These are phyloP conservation scores for Lethocerus indicus DNA, from an alignment of 1,140 invertebrate species.

Conservation along the genomic window DNA sequence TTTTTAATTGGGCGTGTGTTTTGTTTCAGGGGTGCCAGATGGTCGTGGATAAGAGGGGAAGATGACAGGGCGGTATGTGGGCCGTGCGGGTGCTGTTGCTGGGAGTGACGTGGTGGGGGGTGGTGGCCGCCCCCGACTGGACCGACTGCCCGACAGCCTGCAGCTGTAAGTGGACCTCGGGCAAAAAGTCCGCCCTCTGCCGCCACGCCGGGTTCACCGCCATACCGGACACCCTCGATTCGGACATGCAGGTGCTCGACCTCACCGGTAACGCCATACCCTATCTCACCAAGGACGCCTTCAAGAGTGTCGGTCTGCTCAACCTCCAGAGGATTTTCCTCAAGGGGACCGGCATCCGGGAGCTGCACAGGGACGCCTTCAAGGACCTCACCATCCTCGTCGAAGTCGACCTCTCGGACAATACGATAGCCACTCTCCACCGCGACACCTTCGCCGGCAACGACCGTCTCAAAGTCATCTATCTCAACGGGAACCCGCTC, in stretches of 20 bases:
- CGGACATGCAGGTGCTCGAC: conserved; percentile 60
- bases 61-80: conserved; percentile 16
- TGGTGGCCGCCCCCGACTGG: conserved; percentile 5
- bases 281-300: conserved; percentile 45
- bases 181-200: conserved; percentile 66
- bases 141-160: conserved; percentile 49
- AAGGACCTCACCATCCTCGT: conserved; percentile 52
- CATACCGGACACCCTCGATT: conserved; percentile 47
- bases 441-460: conserved; percentile 48
- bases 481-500: conserved; percentile 54
- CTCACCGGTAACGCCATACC: conserved; percentile 50
- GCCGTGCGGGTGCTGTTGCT: conserved; percentile 15
- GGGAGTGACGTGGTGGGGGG: conserved; percentile 11
- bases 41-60: conserved; percentile 11
- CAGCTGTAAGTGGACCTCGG: conserved; percentile 72
- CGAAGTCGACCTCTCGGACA: conserved; percentile 60
- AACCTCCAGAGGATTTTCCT: conserved; percentile 68
- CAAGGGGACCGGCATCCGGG: conserved; percentile 38
- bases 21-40: conserved; percentile 11
- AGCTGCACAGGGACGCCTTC: conserved; percentile 44
- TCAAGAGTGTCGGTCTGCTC: conserved; percentile 48
- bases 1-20: not conserved
- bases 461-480: conserved; percentile 50
- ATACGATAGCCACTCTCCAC: conserved; percentile 44
- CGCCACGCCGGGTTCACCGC: conserved; percentile 46